Evolutionary conservation across 2,888 invertebrate species (phyloP).

Genomic region (Scaptomyza parva): DNA sequence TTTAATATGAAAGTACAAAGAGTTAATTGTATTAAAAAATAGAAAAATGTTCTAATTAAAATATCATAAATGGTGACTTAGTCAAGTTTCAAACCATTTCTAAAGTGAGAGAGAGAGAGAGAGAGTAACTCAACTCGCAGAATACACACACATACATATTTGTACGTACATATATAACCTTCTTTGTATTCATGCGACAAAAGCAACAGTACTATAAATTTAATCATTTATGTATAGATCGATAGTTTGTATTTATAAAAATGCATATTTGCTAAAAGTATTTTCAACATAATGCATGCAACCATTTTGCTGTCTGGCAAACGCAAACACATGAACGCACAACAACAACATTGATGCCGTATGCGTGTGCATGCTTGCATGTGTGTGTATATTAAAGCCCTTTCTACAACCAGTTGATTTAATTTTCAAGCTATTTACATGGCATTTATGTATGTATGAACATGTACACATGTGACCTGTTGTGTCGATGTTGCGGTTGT

Average conservation of each 20-base stretch:
- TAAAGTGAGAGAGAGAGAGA: no score
- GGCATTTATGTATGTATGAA: not conserved
- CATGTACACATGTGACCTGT: not conserved
- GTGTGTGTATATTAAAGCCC: constrained; percentile 11
- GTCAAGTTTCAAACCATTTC: no score
- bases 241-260: constrained; percentile 60
- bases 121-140: no score
- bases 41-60: no score
- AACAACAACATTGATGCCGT: constrained; percentile 22
- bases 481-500: constrained; percentile 38
- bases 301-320: constrained; percentile 2
- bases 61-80: no score
- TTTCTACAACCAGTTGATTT: constrained; percentile 62
- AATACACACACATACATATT: not conserved
- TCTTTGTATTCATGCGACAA: constrained; percentile 1
- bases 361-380: constrained; percentile 1
- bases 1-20: no score
- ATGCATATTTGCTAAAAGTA: constrained; percentile 54
- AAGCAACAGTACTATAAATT: constrained; percentile 23
- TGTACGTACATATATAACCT: not conserved
- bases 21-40: no score
- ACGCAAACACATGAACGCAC: not conserved
- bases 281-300: constrained; percentile 26
- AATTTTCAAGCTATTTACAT: constrained; percentile 48
- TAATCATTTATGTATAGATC: constrained; percentile 56